A percentile compares a stretch with the other conserved stretches of the same genome.
phyloP scores from a whole-genome alignment of 1,140 invertebrate genomes.

The Orius insidiosus region DNA sequence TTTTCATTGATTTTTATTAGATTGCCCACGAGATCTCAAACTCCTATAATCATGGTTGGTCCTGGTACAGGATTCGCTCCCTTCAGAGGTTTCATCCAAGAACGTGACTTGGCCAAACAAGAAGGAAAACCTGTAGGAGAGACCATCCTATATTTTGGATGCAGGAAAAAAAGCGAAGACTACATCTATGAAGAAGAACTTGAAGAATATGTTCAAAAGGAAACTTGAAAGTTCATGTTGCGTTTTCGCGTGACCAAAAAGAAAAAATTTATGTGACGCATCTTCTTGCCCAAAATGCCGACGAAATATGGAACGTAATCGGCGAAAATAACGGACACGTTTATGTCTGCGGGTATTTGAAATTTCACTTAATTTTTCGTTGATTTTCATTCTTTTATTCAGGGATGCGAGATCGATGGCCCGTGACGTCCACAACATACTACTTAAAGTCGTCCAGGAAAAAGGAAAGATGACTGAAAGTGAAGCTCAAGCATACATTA shows the following conservation, averaged over 20 bases:
- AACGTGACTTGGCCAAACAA: slow-evolving; percentile 49
- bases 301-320: slow-evolving; percentile 84
- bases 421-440: slow-evolving; percentile 82
- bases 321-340: slow-evolving; percentile 84
- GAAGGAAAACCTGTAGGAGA: slow-evolving; percentile 78
- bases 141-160: slow-evolving; percentile 92
- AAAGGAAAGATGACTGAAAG: slow-evolving; percentile 70
- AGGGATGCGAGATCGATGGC: slow-evolving; percentile 98
- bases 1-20: slow-evolving; percentile 30
- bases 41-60: slow-evolving; percentile 94
- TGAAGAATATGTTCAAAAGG: slow-evolving; percentile 62
- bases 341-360: slow-evolving; percentile 92
- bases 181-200: slow-evolving; percentile 91
- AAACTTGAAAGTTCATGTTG: slow-evolving; percentile 57
- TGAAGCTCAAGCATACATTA: slow-evolving; percentile 79
- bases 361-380: background rate
- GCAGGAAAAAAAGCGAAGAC: slow-evolving; percentile 78
- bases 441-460: slow-evolving; percentile 69
- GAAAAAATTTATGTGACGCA: slow-evolving; percentile 94
- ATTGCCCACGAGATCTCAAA: slow-evolving; percentile 70
- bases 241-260: slow-evolving; percentile 84
- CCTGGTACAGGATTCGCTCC: slow-evolving; percentile 98
- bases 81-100: slow-evolving; percentile 95
- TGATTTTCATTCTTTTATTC: no score
- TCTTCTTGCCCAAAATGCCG: slow-evolving; percentile 68